Base-by-base conservation (phyloP, 2,888 invertebrate genomes). In the Platycheirus albimanus region DNA sequence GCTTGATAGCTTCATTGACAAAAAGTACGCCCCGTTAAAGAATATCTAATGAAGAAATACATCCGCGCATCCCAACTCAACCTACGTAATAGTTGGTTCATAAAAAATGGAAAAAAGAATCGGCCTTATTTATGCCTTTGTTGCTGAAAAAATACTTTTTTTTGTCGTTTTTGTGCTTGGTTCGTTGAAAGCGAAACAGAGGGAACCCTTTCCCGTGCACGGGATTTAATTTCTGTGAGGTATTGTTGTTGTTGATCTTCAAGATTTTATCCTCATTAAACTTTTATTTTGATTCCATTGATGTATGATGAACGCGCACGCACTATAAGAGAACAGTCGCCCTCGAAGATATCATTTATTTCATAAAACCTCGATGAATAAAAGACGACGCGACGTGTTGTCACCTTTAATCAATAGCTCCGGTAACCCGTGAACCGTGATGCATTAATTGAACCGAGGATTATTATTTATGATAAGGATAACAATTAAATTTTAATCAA, bases 271-370 rank as follows among this genome's bases (percentile, higher is more conserved):
- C 24, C 61, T 78, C 61, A 78, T 78, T 72, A 67, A 61, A 45
- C 24, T 78, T 58, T 79, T 78, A 58, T 78, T 78, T 61, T 66
- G 66, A 78, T 78, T 66, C 71, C 49, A 71, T 71, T 78, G 71
- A 66, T 49, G 66, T 36, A 45, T 38, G 58, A 78, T 66, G 71
- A 78, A 71, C 71, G 78, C 78, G 71, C 78, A 66, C 51, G 45
- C 43, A 78, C 58, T 71, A 78, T 71, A 28, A 30, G 33, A 24
- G 24, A 4, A 24, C 11, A 30, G 33, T 52, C 13, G 17, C 41
- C 36, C 33, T 30, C 19, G 5, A 15, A 24, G 24, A 45, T 63
- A n/a, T 15, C 15, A 28, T 51, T 52, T 11, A 43, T 43, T 36
- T 8, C 8, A 38, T 13, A 43, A 30, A 38, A 52, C n/a, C n/a